These are phyloP conservation scores for Melanerpes aurifrons DNA, from an alignment of 2,113 vertebrate species.

Conservation along the genomic window DNA sequence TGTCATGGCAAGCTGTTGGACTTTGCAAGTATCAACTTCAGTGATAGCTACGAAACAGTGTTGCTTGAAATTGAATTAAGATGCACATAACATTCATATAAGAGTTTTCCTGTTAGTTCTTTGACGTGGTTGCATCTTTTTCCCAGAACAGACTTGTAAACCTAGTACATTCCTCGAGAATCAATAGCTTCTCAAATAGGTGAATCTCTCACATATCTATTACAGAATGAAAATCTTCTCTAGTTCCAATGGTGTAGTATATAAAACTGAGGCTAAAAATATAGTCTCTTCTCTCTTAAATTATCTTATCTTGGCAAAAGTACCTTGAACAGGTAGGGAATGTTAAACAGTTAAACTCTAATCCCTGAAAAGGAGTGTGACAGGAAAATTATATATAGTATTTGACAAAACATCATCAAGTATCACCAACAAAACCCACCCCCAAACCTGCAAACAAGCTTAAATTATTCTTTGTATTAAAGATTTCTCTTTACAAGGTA, in stretches of 20 bases:
- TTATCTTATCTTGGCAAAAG: neutral
- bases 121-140: neutral
- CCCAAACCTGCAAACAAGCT: neutral
- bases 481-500: neutral
- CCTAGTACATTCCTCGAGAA: neutral
- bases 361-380: neutral
- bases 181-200: neutral
- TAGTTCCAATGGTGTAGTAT: neutral
- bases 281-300: neutral
- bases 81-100: neutral
- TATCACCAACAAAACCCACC: neutral
- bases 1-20: neutral
- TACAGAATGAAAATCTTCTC: neutral
- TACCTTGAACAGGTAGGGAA: neutral
- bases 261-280: neutral
- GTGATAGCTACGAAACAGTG: neutral
- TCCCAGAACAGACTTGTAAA: neutral
- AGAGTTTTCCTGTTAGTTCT: neutral
- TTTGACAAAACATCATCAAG: neutral
- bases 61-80: neutral
- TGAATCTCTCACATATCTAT: neutral
- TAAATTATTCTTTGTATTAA: neutral
- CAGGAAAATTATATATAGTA: neutral
- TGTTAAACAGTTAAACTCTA: neutral
- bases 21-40: neutral